Conservation (phyloP, 2,113 vertebrate species). For the Narcine bancroftii region DNA sequence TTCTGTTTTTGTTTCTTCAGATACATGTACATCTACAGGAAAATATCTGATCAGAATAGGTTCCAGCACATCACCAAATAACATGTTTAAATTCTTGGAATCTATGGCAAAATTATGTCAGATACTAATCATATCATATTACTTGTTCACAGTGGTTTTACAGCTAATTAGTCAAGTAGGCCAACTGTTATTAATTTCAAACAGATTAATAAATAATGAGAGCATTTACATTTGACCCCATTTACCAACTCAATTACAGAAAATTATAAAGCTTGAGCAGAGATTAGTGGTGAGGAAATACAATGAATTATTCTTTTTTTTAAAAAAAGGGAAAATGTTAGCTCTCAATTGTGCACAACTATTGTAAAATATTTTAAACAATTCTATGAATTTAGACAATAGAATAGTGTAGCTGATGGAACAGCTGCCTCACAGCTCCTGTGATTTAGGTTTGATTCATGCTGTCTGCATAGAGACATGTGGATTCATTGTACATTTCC, state of each 20-base stretch:
- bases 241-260: constrained; percentile 14
- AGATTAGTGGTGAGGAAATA: constrained; percentile 9
- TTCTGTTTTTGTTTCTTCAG: neutral
- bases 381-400: too few species aligned
- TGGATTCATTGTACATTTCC: too few species aligned
- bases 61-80: neutral
- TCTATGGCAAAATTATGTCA: constrained; percentile 12
- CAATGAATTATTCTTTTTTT: too few species aligned
- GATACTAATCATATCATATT: neutral
- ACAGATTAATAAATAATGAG: constrained; percentile 31
- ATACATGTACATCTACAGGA: neutral
- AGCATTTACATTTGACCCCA: neutral
- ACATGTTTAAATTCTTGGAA: neutral
- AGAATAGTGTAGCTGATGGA: too few species aligned
- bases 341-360: neutral
- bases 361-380: neutral
- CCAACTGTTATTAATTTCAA: constrained; percentile 27
- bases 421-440: too few species aligned
- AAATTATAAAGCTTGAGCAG: constrained; percentile 9
- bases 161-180: constrained; percentile 4
- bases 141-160: constrained; percentile 13
- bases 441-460: too few species aligned
- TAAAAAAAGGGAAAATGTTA: neutral
- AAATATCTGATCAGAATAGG: neutral
- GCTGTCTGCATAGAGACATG: too few species aligned